Base-by-base conservation (phyloP, 2,888 invertebrate genomes). In the Lysandra coridon region DNA sequence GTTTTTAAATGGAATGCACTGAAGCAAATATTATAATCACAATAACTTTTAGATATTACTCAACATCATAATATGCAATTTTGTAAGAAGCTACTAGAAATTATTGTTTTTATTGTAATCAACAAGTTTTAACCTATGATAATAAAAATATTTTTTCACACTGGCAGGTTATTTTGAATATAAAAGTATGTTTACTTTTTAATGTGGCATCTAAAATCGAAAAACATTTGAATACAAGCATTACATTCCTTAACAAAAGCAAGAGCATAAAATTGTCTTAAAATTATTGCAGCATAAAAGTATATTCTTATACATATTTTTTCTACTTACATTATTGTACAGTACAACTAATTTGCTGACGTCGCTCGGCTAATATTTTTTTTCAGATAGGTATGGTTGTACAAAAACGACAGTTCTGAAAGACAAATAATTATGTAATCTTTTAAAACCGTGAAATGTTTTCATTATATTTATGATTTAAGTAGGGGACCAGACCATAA, bases 401-500 rank as follows among this genome's bases (percentile, higher is more conserved):
- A 53, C 14, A 57, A 57, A 57, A 57, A 57, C 57, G 57, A 57
- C 17, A 17, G 57, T 57, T 17, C 57, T 57, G 57, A 57, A 57
- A 57, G 57, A 17, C 57, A 57, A 17, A 17, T 53, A 49, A 7
- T 49, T 17, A 57, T 57, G 17, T 57, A 17, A 57, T 57, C 23
- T 30, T 77, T 77, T 57, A 17, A 12, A 10, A 44, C 44, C 12
- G 44, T 40, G 3, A 23, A 53, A 14, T 57, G 7, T 30, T 10
- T 53, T 12, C n/a, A 10, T 78, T 40, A 12, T 7, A 78, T 62
- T 33, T 40, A 57, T 53, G 10, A 33, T 62, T 78, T 40, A 17
- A 60, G 74, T 79, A 79, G 74, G 79, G 79, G 79, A 79, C 79
- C 79, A 79, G 74, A 79, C 60, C 74, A 69, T 64, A 64, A 69